These are phyloP conservation scores for Lanius ludovicianus DNA, from an alignment of 2,113 vertebrate genomes.

Conservation along the genomic window DNA sequence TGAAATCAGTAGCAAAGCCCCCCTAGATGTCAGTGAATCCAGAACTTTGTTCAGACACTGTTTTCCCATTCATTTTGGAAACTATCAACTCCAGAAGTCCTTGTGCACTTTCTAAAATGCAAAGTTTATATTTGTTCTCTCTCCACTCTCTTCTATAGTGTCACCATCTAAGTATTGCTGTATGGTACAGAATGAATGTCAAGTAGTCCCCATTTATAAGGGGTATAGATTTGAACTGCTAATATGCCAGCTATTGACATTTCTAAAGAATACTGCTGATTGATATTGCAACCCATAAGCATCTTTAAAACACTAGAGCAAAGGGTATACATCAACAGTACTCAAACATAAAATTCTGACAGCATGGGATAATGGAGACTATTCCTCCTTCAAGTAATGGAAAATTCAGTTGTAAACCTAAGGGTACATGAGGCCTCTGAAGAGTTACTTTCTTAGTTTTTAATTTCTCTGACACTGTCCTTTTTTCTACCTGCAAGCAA, in stretches of 20 bases:
- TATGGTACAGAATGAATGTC: conserved; percentile 58
- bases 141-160: not conserved
- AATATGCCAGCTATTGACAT: conserved; percentile 58
- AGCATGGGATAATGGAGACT: conserved; percentile 4
- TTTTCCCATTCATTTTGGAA: not conserved
- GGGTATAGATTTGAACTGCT: conserved; percentile 56
- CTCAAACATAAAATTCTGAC: conserved; percentile 3
- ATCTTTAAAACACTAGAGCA: conserved; percentile 34
- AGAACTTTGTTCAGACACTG: not conserved
- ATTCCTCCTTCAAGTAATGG: not conserved
- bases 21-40: not conserved
- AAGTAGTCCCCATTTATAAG: conserved; percentile 35
- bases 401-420: not conserved
- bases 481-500: not conserved
- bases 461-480: not conserved
- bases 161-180: not conserved
- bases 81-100: not conserved
- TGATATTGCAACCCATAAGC: not conserved
- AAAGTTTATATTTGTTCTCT: conserved; percentile 3
- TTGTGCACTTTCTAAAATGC: not conserved
- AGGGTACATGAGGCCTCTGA: not conserved
- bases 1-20: not conserved
- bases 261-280: conserved; percentile 59
- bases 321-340: conserved; percentile 17
- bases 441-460: not conserved